Base-by-base conservation (phyloP, 2,888 invertebrate genomes). In the Ommatoiulus sabulosus region DNA sequence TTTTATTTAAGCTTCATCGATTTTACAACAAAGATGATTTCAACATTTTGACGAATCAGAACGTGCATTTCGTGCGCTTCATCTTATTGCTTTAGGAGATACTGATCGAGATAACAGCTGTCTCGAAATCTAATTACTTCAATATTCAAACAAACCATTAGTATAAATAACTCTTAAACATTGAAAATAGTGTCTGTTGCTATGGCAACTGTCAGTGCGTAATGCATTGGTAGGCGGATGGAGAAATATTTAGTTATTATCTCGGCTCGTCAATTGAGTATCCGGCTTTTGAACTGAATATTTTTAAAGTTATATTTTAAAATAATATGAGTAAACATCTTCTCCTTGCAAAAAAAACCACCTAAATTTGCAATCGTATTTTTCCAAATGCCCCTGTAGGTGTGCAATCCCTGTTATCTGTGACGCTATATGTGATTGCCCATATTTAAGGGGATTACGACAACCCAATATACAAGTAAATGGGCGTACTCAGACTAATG, bases 121-220 rank as follows among this genome's bases (percentile, higher is more conserved):
- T 80, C 35, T 80, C 35, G 0, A 80, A 35, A 43, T 80, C 15
- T 80, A 80, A 80, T 80, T 80, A 12, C 80, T 35, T 3, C 80
- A 35, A 80, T 80, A 80, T 15, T 80, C 80, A 80, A 80, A 35
- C 80, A 80, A 35, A 35, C 80, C 80, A 80, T 80, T 80, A 80
- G 80, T 24, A 80, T 24, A 80, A 80, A 80, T 80, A 80, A 80
- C n/a, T 12, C 80, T 35, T 24, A 35, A 80, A 80, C 35, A 80
- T 63, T 80, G 35, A 4, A 10, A 80, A 80, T 15, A 35, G 35
- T 24, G 24, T 35, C 35, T 10, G 80, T 80, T 24, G 10, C 35
- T 35, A 35, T 80, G 80, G 35, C 35, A 80, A 35, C 80, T 12
- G 80, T 80, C 80, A 35, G 35, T 35, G 35, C 10, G 4, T 24